These are phyloP conservation scores for Episyrphus balteatus DNA, from an alignment of 1,140 invertebrate species.

Conservation along the genomic window DNA sequence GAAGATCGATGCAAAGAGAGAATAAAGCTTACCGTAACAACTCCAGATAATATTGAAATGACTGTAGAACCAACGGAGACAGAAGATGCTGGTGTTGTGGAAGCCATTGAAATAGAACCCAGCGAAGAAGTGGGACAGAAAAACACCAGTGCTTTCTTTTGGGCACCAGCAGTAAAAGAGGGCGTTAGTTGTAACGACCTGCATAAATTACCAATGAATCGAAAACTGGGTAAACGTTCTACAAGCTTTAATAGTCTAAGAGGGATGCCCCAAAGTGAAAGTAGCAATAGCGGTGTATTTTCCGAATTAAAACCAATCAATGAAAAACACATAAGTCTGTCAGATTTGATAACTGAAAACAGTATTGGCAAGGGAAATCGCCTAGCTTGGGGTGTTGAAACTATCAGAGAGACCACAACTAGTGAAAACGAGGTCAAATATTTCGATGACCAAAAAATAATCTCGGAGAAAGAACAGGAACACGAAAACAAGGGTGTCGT, in stretches of 20 bases:
- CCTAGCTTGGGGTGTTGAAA: slow-evolving; percentile 36
- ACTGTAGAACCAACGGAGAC: slow-evolving; percentile 22
- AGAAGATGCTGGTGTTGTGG: slow-evolving; percentile 27
- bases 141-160: slow-evolving; percentile 18
- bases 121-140: slow-evolving; percentile 11
- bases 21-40: slow-evolving; percentile 29
- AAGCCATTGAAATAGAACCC: slow-evolving; percentile 24
- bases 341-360: slow-evolving; percentile 34
- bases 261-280: too few relatives aligned
- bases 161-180: slow-evolving; percentile 24
- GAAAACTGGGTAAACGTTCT: slow-evolving; percentile 21
- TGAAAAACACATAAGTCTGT: slow-evolving; percentile 20
- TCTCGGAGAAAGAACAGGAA: not conserved
- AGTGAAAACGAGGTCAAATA: slow-evolving; percentile 16
- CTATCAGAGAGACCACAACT: slow-evolving; percentile 29
- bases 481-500: slow-evolving; percentile 42
- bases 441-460: slow-evolving; percentile 2
- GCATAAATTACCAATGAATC: slow-evolving; percentile 24
- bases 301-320: not conserved
- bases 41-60: slow-evolving; percentile 31
- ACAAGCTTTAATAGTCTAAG: slow-evolving; percentile 15
- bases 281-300: not conserved
- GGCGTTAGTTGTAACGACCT: slow-evolving; percentile 27
- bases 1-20: slow-evolving; percentile 19
- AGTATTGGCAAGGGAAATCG: slow-evolving; percentile 34